Evolutionary conservation across 2,797 vertebrate species (phyloP), one percentile per base, ranked within the genome.

Genomic region (Neostethus bicornis): DNA sequence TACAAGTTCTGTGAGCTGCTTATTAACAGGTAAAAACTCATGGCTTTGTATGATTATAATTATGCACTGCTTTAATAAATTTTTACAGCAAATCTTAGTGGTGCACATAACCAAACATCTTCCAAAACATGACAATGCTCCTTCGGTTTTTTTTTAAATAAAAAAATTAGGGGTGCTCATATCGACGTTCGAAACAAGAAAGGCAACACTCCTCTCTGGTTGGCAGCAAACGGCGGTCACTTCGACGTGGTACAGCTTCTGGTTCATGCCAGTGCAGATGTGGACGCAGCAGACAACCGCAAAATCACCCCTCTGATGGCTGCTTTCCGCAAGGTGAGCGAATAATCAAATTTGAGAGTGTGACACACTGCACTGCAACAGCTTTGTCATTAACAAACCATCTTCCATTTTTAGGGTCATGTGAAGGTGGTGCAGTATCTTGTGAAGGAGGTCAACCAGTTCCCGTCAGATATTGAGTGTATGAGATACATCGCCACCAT

Each of bases 1-100:
- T 99, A 98, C 90, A 99, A 99, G 88, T 99, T 99, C 80, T 99
- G 97, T 88, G 97, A 99, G 89, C 95, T 99, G 43, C 94, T 99
- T 60, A 98, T 99, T 80, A 97, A 95, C 83, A 92, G 96, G 97
- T 96, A 54, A 57, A 59, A 20, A 10, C 5, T 35, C 0, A 14
- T 3, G 1, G 1, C 1, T 35, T 4, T 17, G 39, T 25, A 16
- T 34, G 7, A 28, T 9, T 6, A 25, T 25, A 57, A 21, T 14
- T 17, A 1, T 20, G 46, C 16, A 17, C 24, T 29, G 8, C 24
- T 24, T 53, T 8, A n/a, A 2, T 21, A 4, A 38, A 41, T 29
- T 8, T 5, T 24, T 11, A 14, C 31, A 29, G 28, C 7, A 26
- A 47, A 5, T 21, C 2, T 5, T 32, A 39, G 28, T 20, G 47